A percentile compares a stretch with the other conserved stretches of the same genome.
Evolutionary conservation across 2,888 invertebrate species (phyloP).

Genomic region (Brachypterus glaber): DNA sequence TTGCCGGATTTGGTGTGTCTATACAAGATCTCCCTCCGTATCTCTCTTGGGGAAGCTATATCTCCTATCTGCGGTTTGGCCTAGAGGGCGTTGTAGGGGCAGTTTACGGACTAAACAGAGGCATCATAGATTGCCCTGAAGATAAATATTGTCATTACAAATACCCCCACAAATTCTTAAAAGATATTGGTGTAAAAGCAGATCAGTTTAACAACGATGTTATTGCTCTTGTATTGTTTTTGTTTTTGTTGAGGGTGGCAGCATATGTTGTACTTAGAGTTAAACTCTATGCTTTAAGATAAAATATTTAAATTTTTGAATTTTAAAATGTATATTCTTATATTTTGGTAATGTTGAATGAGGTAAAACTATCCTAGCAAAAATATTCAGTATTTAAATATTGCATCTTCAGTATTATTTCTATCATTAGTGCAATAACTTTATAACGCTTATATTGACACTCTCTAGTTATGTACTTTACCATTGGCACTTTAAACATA

Average conservation of each 20-base stretch:
- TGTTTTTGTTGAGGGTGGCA: conserved; percentile 54
- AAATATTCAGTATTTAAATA: no score
- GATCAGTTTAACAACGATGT: conserved; percentile 81
- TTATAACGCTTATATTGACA: no score
- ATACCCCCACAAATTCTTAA: conserved; percentile 69
- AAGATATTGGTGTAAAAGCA: conserved; percentile 69
- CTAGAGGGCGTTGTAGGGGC: conserved; percentile 78
- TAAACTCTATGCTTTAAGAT: conserved; percentile 62
- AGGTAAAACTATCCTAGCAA: no score
- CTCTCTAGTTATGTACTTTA: no score
- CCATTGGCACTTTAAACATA: no score
- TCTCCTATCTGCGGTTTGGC: conserved; percentile 85
- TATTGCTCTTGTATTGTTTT: conserved; percentile 57
- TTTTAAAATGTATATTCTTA: conserved; percentile 5
- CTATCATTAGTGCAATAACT: no score
- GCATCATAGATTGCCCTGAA: conserved; percentile 64
- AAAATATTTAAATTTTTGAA: conserved; percentile 32
- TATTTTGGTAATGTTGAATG: conserved; percentile 6
- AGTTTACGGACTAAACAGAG: conserved; percentile 73
- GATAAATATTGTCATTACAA: conserved; percentile 74
- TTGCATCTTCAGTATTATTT: no score
- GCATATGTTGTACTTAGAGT: conserved; percentile 69
- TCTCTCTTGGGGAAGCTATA: conserved; percentile 83
- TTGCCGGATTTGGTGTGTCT: conserved; percentile 91
- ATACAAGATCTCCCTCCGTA: conserved; percentile 77